Percentiles rank a stretch among this genome's conserved stretches.
Conservation (phyloP, 2,888 invertebrate species). For the Chouioia cunea region DNA sequence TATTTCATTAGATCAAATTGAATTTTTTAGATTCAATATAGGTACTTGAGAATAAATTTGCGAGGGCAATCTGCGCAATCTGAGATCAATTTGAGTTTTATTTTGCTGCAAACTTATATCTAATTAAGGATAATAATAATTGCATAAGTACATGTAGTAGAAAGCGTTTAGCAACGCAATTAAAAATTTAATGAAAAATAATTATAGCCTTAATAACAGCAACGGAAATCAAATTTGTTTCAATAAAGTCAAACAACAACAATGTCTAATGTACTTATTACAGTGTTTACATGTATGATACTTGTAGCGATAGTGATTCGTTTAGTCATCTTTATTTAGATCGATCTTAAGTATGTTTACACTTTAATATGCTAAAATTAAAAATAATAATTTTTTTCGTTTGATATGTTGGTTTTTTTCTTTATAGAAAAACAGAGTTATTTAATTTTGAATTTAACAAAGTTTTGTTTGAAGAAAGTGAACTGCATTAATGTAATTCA, state of each 20-base stretch:
- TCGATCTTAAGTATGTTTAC: too few relatives aligned
- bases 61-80: constrained; percentile 40
- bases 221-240: too few relatives aligned
- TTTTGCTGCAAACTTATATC: constrained; percentile 54
- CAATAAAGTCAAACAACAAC: too few relatives aligned
- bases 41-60: constrained; percentile 30
- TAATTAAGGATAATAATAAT: constrained; percentile 55
- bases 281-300: neutral
- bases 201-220: neutral
- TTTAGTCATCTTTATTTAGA: too few relatives aligned
- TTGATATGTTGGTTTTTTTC: too few relatives aligned
- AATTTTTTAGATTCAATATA: neutral
- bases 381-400: constrained; percentile 37
- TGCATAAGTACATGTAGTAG: constrained; percentile 56
- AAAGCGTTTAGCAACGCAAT: constrained; percentile 48
- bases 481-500: too few relatives aligned
- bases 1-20: constrained; percentile 17
- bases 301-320: neutral
- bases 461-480: too few relatives aligned
- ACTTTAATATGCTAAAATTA: too few relatives aligned
- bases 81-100: constrained; percentile 57
- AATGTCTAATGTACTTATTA: too few relatives aligned
- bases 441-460: constrained; percentile 18
- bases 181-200: constrained; percentile 30
- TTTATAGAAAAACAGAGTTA: constrained; percentile 30